phyloP scores from a whole-genome alignment of 2,113 vertebrate species.

The Chrysemys picta region DNA sequence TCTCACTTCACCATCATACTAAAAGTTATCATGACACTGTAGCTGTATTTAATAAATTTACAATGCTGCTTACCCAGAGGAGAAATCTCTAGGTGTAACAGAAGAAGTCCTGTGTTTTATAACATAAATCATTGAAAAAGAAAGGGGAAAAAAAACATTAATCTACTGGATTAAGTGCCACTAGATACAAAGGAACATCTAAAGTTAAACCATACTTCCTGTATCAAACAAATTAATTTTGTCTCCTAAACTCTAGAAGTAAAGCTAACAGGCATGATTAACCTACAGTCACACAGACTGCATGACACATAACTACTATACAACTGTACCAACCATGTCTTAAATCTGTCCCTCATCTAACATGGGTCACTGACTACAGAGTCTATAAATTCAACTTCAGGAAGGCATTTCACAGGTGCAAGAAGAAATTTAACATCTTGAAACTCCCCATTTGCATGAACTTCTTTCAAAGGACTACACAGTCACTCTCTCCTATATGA shows the following conservation, averaged over 20 bases:
- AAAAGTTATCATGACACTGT: slow-evolving; percentile 68
- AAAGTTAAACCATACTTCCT: slow-evolving; percentile 43
- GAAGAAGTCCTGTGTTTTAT: slow-evolving; percentile 34
- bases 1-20: slow-evolving; percentile 68
- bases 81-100: slow-evolving; percentile 33
- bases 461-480: slow-evolving; percentile 28
- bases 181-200: slow-evolving; percentile 28
- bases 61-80: slow-evolving; percentile 26
- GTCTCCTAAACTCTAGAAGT: slow-evolving; percentile 2
- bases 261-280: slow-evolving; percentile 51
- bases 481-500: neutral
- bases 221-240: slow-evolving; percentile 4
- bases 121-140: neutral
- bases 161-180: slow-evolving; percentile 34
- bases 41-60: slow-evolving; percentile 70
- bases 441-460: neutral
- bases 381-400: slow-evolving; percentile 44
- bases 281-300: slow-evolving; percentile 38
- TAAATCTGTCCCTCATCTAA: slow-evolving; percentile 43
- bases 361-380: slow-evolving; percentile 18
- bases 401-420: slow-evolving; percentile 36
- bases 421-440: neutral
- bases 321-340: slow-evolving; percentile 22
- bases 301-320: slow-evolving; percentile 31
- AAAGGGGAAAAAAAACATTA: neutral